These are phyloP conservation scores for Actinostola sp. DNA, from an alignment of 92 coral and sea anemone species.

Conservation along the genomic window DNA sequence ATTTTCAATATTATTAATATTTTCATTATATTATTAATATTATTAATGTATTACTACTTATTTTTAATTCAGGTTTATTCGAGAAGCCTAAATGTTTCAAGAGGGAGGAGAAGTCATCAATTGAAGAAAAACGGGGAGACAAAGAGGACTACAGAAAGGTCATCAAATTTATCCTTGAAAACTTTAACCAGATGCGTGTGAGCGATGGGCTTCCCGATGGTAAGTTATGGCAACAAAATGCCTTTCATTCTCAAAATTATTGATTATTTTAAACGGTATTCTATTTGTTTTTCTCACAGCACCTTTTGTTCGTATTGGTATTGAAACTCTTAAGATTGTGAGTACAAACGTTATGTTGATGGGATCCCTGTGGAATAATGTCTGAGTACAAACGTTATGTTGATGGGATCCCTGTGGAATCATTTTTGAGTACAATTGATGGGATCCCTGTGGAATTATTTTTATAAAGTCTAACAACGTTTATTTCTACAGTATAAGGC, in stretches of 20 bases:
- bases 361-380: too few species aligned
- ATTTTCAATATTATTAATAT: neutral
- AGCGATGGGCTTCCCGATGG: slow-evolving; percentile 42
- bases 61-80: slow-evolving; percentile 25
- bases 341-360: neutral
- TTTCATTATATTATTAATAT: neutral
- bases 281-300: neutral
- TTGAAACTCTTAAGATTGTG: slow-evolving; percentile 11
- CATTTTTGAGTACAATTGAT: too few species aligned
- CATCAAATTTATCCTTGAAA: slow-evolving; percentile 10
- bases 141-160: slow-evolving; percentile 5
- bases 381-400: too few species aligned
- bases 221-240: slow-evolving; percentile 6
- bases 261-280: neutral
- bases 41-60: neutral
- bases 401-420: too few species aligned
- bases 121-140: neutral
- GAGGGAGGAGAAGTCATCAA: neutral
- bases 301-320: slow-evolving; percentile 33
- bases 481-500: neutral
- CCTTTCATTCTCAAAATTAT: neutral
- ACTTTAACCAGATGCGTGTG: slow-evolving; percentile 42
- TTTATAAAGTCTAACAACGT: too few species aligned
- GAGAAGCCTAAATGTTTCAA: neutral
- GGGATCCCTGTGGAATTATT: too few species aligned